A percentile compares a stretch with the other conserved stretches of the same genome.
Conservation (phyloP, 2,797 vertebrate species). For the Galaxias olidus region DNA sequence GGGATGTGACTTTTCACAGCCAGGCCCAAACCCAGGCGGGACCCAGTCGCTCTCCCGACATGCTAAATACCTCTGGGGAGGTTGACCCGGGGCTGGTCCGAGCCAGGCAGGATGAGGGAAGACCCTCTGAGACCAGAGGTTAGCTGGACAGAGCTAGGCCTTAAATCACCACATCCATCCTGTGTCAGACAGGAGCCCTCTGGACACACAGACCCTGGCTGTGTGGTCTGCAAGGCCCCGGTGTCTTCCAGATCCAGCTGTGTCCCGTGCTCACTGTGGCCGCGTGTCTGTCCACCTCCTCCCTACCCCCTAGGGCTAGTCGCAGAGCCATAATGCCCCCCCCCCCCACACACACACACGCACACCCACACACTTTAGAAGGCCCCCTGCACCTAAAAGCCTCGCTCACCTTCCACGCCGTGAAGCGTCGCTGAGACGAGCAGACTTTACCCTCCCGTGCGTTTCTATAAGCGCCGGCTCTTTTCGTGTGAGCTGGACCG, state of each 20-base stretch:
- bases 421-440: no score
- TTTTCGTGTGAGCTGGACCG: background rate
- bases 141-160: constrained; percentile 2
- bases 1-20: constrained; percentile 81
- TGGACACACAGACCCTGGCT: background rate
- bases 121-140: constrained; percentile 41
- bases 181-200: background rate
- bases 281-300: background rate
- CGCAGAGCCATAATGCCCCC: background rate
- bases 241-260: no score
- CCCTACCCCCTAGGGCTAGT: background rate
- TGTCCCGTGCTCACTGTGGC: no score
- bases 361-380: no score
- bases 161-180: background rate
- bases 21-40: constrained; percentile 64
- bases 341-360: background rate
- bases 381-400: no score
- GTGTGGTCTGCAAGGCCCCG: no score
- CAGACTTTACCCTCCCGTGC: background rate
- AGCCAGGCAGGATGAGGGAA: constrained; percentile 33
- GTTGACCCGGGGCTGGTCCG: constrained; percentile 55
- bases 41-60: constrained; percentile 53
- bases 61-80: constrained; percentile 72
- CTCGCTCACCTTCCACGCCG: no score
- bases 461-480: background rate